These are phyloP conservation scores for Melinaea menophilus DNA, from an alignment of 2,888 invertebrate genomes.

Conservation along the genomic window DNA sequence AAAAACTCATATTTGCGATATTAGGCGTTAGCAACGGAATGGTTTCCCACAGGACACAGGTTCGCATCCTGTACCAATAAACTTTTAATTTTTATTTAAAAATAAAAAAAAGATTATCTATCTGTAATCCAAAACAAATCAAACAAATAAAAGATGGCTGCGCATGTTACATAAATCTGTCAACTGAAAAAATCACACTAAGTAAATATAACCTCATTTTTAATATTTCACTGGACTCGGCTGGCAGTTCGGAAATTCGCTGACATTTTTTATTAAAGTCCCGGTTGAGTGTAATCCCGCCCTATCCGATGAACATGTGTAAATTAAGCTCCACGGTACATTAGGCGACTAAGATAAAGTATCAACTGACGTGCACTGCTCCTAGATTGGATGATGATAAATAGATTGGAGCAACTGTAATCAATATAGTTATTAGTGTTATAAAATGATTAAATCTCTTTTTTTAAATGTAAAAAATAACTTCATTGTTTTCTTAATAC, in stretches of 20 bases:
- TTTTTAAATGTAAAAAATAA: too few relatives aligned
- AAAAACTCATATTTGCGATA: too few relatives aligned
- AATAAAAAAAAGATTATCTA: too few relatives aligned
- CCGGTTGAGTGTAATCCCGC: conserved; percentile 17
- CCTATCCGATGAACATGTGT: conserved; percentile 26
- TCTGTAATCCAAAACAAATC: too few relatives aligned
- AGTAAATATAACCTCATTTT: background rate
- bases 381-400: conserved; percentile 9
- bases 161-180: background rate
- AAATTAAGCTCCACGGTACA: conserved; percentile 32
- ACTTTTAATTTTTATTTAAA: too few relatives aligned
- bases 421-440: background rate
- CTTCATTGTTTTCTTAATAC: too few relatives aligned
- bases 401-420: background rate
- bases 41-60: too few relatives aligned
- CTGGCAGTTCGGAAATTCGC: background rate
- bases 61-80: too few relatives aligned
- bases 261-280: background rate
- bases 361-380: conserved; percentile 13
- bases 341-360: conserved; percentile 22
- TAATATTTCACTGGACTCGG: background rate
- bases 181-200: background rate
- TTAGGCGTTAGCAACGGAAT: too few relatives aligned
- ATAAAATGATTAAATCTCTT: too few relatives aligned
- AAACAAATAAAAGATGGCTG: too few relatives aligned